Conservation (phyloP, 2,797 vertebrate species). For the Toxotes lorentzi region DNA sequence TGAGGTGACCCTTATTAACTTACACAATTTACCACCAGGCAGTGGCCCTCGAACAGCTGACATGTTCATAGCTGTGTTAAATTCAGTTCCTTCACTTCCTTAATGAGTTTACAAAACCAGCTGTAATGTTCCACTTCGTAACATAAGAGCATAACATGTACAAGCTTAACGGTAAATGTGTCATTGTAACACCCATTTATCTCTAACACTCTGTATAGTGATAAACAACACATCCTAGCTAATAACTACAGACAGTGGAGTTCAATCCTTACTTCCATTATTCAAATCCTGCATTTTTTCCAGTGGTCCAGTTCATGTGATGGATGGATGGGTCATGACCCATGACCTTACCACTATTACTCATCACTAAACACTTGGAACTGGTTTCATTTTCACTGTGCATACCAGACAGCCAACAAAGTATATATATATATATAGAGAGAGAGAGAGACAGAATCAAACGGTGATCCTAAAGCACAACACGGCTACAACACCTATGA, state of each 20-base stretch:
- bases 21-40: background rate
- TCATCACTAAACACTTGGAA: background rate
- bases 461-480: background rate
- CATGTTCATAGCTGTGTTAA: background rate
- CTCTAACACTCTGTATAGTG: background rate
- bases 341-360: background rate
- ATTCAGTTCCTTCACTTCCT: background rate
- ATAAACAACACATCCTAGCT: background rate
- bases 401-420: background rate
- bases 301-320: background rate
- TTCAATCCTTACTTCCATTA: background rate
- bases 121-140: background rate
- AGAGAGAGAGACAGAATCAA: background rate
- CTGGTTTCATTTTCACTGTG: background rate
- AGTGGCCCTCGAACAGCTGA: background rate
- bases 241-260: background rate
- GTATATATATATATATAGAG: background rate
- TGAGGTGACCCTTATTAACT: background rate
- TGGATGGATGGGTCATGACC: background rate
- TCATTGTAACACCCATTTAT: background rate
- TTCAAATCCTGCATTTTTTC: constrained; percentile 3
- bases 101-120: background rate
- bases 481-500: background rate
- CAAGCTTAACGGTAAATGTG: background rate
- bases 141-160: background rate